Percentiles rank a stretch among this genome's conserved stretches.
Conservation (phyloP, 2,888 invertebrate species). For the Helleia helle region DNA sequence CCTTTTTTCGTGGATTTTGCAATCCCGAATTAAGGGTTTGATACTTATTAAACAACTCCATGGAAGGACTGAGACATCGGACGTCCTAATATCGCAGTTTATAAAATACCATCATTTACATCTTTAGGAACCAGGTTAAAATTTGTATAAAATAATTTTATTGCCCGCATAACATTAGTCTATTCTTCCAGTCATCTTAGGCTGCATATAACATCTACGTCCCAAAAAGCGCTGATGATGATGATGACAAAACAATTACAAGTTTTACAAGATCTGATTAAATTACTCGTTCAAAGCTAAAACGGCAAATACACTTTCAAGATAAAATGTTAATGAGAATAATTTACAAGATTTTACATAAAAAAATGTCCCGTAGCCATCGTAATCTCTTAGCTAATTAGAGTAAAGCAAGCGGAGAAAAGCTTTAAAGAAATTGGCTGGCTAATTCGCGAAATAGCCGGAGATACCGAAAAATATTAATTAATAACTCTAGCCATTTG, state of each 20-base stretch:
- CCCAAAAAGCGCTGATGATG: neutral
- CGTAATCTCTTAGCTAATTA: constrained; percentile 54
- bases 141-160: too few relatives aligned
- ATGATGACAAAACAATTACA: neutral
- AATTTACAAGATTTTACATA: constrained; percentile 34
- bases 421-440: constrained; percentile 52
- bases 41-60: too few relatives aligned
- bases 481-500: constrained; percentile 27
- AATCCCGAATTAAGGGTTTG: too few relatives aligned
- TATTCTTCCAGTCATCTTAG: too few relatives aligned
- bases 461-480: constrained; percentile 36
- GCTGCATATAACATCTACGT: too few relatives aligned
- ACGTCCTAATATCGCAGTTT: too few relatives aligned
- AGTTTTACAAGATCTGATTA: constrained; percentile 1
- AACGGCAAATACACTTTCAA: constrained; percentile 22
- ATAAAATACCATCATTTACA: too few relatives aligned
- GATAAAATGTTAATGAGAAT: constrained; percentile 47
- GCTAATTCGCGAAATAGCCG: constrained; percentile 41
- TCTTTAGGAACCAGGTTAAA: too few relatives aligned
- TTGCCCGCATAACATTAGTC: too few relatives aligned
- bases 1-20: too few relatives aligned
- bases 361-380: constrained; percentile 23
- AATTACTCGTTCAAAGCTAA: constrained; percentile 7
- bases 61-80: too few relatives aligned
- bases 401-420: constrained; percentile 40